Base-by-base conservation (phyloP, 2,888 invertebrate genomes). In the Oligia fasciuncula region DNA sequence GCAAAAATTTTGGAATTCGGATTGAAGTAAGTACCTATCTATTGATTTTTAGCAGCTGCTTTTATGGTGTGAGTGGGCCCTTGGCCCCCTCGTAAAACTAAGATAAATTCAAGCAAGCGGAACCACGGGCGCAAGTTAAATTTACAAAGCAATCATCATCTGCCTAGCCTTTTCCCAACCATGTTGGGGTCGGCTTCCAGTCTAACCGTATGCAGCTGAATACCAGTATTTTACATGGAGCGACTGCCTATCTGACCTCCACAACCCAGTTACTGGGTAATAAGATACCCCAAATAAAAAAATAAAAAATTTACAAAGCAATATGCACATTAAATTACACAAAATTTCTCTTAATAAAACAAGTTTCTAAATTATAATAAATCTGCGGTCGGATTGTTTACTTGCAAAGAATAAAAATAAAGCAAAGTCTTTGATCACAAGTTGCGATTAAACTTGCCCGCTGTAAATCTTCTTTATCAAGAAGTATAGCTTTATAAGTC, bases 401-500 rank as follows among this genome's bases (percentile, higher is more conserved):
- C 82, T 72, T 78, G 19, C 51, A 74, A 46, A 77, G 29, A 84
- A 84, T 76, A 80, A 80, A 84, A 84, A 84, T 85, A 85, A 83
- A 77, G 66, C 54, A 54, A 70, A 81, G 29, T 76, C 81, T 62
- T 73, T 70, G 79, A 79, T 85, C 73, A 71, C 63, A 73, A 85
- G 76, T 71, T 79, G 62, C 54, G 77, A 86, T 86, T 65, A 76
- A 75, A 76, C 74, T 77, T 77, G 69, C 49, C 57, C 57, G 71
- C 65, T 73, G 77, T 84, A 84, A 84, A 87, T 83, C 81, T 79
- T 79, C 81, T 76, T 80, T 80, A 81, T 73, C 71, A 76, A 88
- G 87, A 87, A 79, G 79, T 80, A 81, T 88, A 65, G 87, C 62
- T 81, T 84, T 86, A 83, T 87, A 88, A 86, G 79, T 73, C 80